Percentiles rank a stretch among this genome's conserved stretches.
Conservation (phyloP, 2,797 vertebrate genomes). For the Mormyrus hasselquistii region DNA sequence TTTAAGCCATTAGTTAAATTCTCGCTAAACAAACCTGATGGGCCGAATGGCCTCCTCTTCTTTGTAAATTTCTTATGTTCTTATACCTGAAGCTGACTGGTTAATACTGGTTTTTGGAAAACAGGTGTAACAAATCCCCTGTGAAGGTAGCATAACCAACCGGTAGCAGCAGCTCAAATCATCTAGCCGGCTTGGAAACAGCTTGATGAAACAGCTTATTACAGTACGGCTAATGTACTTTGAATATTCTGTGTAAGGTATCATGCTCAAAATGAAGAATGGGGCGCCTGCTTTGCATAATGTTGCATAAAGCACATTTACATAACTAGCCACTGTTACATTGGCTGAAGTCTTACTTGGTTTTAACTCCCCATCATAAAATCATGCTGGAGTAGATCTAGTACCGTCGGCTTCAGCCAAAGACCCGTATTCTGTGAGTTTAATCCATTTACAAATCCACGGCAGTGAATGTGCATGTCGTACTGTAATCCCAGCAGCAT, state of each 20-base stretch:
- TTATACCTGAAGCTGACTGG: neutral
- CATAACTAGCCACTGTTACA: neutral
- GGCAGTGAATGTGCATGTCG: neutral
- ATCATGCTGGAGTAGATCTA: neutral
- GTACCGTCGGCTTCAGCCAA: neutral
- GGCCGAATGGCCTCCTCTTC: neutral
- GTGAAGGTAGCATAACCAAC: neutral
- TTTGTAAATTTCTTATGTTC: neutral
- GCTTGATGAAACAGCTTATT: neutral
- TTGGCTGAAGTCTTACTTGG: neutral
- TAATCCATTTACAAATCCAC: constrained; percentile 6
- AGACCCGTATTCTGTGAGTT: neutral
- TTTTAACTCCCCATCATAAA: neutral
- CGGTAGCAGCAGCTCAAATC: neutral
- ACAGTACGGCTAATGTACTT: neutral
- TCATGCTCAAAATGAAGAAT: neutral
- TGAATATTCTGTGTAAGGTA: neutral
- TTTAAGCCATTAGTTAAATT: neutral
- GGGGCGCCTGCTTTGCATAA: neutral
- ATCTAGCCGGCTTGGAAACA: neutral
- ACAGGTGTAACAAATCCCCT: neutral
- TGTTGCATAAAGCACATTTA: constrained; percentile 2
- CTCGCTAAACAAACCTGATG: neutral
- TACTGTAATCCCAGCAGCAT: neutral
- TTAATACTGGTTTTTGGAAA: neutral